phyloP scores from a whole-genome alignment of 2,888 invertebrate genomes.

The Amblyteles armatorius region DNA sequence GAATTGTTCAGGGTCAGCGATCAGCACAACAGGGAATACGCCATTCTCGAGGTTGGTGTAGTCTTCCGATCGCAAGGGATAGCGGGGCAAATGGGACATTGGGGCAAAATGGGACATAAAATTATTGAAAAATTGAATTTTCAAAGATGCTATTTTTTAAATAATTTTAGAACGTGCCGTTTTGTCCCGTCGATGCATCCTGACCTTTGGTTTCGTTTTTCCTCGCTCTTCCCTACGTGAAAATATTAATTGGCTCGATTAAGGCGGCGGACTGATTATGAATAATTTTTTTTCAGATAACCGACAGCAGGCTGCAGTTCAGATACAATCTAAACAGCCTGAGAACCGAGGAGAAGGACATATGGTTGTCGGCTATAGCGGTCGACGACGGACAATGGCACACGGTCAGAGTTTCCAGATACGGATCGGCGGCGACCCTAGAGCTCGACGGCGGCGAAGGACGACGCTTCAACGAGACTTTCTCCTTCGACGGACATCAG shows the following conservation, averaged over 20 bases:
- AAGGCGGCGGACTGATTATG: not conserved
- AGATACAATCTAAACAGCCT: constrained; percentile 96
- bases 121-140: not conserved
- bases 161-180: no score
- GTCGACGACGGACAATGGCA: constrained; percentile 99
- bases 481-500: constrained; percentile 95
- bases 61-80: not conserved
- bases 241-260: not conserved
- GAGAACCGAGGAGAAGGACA: constrained; percentile 95
- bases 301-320: constrained; percentile 95
- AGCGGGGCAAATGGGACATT: not conserved
- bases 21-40: constrained; percentile 97
- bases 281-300: constrained; percentile 87
- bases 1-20: constrained; percentile 97
- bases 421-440: constrained; percentile 96
- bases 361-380: constrained; percentile 95
- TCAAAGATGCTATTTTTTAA: no score
- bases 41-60: constrained; percentile 90
- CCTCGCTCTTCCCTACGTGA: not conserved
- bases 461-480: constrained; percentile 96
- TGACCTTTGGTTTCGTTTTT: no score
- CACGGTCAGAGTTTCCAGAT: constrained; percentile 95
- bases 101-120: not conserved
- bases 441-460: constrained; percentile 98
- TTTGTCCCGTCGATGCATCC: no score